Evolutionary conservation across 2,888 invertebrate species (phyloP), one percentile per base, ranked within the genome.

Genomic region (Conistra vaccinii): DNA sequence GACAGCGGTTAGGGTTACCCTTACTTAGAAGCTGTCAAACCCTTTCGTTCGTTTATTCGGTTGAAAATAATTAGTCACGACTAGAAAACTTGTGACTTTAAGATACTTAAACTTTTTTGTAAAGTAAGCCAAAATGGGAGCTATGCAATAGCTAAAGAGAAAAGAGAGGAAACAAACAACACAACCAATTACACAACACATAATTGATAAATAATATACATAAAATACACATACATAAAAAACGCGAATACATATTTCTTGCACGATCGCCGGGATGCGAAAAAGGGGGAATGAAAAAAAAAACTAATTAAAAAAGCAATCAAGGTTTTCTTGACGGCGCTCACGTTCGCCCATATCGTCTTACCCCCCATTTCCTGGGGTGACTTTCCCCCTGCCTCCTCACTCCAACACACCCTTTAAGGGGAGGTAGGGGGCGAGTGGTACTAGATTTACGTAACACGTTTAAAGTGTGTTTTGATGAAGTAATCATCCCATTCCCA

Each of bases 301-400:
- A 94, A 95, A 96, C 96, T 96, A 96, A 96, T 96, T 96, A 96
- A 96, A 96, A 96, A 96, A 96, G 96, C 96, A 96, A 96, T 96
- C 96, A 96, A 96, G 96, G 96, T 96, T 96, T 96, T 96, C 96
- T 96, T 96, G 96, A 96, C 96, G 96, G 96, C 95, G 96, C 96
- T 96, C 96, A 96, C 96, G 96, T 96, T 96, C 96, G 96, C 95
- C 96, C 95, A 96, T 96, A 96, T 96, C 96, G 96, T 96, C 96
- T 96, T 96, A 96, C 96, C 95, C 95, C 95, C 95, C 93, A 89
- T 88, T 92, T 92, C 92, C 93, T 90, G 93, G 93, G 94, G 92
- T 90, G 89, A 87, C 84, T 85, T 87, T 85, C 89, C 89, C 90
- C 91, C 89, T 78, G 70, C 75, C 83, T 74, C 85, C 85, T 85